phyloP scores from a whole-genome alignment of 2,113 vertebrate genomes.

The Myodes glareolus region DNA sequence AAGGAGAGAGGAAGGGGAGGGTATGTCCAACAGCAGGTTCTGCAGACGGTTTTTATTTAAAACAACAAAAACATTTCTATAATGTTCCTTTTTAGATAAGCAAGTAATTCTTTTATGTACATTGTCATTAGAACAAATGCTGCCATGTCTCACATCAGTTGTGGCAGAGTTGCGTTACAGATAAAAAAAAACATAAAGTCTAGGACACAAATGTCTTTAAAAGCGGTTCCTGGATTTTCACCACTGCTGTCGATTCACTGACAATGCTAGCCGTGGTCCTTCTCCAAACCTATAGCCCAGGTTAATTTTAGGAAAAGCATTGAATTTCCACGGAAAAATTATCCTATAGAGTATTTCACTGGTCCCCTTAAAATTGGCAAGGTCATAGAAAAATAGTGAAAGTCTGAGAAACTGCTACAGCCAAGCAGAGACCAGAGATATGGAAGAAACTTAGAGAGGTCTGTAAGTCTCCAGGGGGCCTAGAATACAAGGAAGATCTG shows the following conservation, averaged over 20 bases:
- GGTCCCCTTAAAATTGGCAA: background rate
- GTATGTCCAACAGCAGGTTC: too few relatives aligned
- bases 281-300: background rate
- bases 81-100: background rate
- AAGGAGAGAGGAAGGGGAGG: background rate
- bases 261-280: background rate
- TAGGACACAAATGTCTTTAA: background rate
- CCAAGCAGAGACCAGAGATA: background rate
- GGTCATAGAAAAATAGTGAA: background rate
- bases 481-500: background rate
- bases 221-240: background rate
- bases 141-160: background rate
- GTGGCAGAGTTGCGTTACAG: background rate
- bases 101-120: background rate
- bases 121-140: conserved; percentile 8
- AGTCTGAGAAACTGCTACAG: background rate
- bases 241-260: background rate
- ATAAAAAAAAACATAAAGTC: background rate
- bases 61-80: background rate
- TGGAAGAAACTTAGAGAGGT: background rate
- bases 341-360: background rate
- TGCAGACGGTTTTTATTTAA: background rate
- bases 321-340: background rate
- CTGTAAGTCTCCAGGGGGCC: background rate
- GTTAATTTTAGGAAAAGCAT: conserved; percentile 12